These are phyloP conservation scores for Caenorhabditis sinica DNA, from an alignment of 2,888 invertebrate genomes.

Conservation along the genomic window DNA sequence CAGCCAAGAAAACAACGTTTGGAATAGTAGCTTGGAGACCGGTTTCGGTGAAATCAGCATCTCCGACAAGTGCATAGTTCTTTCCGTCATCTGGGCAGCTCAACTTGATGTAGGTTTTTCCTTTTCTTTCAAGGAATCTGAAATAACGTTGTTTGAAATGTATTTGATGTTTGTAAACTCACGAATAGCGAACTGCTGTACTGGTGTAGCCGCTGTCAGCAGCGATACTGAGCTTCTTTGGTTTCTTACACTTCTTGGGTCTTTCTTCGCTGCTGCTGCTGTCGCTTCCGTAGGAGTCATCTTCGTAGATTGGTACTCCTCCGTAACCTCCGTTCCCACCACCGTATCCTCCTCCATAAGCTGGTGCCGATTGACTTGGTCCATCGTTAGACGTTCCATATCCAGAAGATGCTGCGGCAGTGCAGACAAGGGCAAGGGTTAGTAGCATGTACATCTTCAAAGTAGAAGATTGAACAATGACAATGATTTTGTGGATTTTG, in stretches of 20 bases:
- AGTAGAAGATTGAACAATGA: neutral
- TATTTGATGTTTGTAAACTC: neutral
- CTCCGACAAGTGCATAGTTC: constrained; percentile 13
- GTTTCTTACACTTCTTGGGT: constrained; percentile 20
- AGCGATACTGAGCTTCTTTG: neutral
- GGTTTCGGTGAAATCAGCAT: neutral
- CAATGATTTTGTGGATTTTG: neutral
- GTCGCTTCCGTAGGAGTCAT: neutral
- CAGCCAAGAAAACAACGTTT: constrained; percentile 10
- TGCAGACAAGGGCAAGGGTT: constrained; percentile 28
- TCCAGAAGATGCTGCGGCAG: constrained; percentile 26
- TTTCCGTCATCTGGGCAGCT: constrained; percentile 39
- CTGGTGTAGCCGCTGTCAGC: neutral
- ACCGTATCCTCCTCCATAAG: neutral
- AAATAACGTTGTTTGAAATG: neutral
- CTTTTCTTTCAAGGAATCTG: constrained; percentile 45
- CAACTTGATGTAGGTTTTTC: constrained; percentile 31
- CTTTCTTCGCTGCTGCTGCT: constrained; percentile 16
- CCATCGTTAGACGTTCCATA: constrained; percentile 8
- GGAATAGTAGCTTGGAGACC: neutral
- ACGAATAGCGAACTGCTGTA: constrained; percentile 6
- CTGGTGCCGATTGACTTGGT: constrained; percentile 4
- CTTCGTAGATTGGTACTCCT: too few relatives aligned
- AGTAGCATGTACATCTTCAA: constrained; percentile 30
- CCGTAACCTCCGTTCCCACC: neutral